phyloP scores from a whole-genome alignment of 2,113 vertebrate genomes.

The Pholis gunnellus region DNA sequence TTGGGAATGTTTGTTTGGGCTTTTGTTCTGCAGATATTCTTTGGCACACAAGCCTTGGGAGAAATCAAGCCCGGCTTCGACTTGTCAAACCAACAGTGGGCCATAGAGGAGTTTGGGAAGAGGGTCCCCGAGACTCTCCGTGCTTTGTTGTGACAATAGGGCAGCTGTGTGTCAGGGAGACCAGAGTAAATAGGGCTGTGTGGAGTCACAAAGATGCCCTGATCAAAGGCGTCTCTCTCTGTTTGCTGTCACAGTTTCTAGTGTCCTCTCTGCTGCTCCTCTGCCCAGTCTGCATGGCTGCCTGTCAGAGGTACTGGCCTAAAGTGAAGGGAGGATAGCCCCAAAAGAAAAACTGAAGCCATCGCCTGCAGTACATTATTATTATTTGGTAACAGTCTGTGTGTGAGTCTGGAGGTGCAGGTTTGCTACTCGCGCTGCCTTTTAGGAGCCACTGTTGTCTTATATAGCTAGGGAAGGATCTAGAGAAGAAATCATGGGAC shows the following conservation, averaged over 20 bases:
- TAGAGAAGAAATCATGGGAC: neutral
- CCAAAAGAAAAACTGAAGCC: conserved; percentile 44
- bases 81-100: conserved; percentile 65
- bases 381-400: conserved; percentile 30
- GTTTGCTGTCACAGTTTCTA: conserved; percentile 61
- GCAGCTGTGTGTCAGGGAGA: conserved; percentile 65
- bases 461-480: neutral
- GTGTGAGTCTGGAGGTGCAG: conserved; percentile 22
- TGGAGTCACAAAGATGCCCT: conserved; percentile 66
- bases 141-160: conserved; percentile 55
- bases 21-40: conserved; percentile 52
- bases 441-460: conserved; percentile 22
- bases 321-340: conserved; percentile 22
- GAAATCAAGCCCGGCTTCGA: conserved; percentile 60
- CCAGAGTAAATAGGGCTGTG: conserved; percentile 70
- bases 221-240: conserved; percentile 72
- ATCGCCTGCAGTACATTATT: conserved; percentile 33
- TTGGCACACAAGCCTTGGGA: conserved; percentile 64
- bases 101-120: conserved; percentile 64
- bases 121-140: conserved; percentile 55
- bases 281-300: conserved; percentile 36
- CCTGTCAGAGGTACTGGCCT: conserved; percentile 1
- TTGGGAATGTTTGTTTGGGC: conserved; percentile 57
- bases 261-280: conserved; percentile 45
- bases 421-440: conserved; percentile 4